Evolutionary conservation across 2,888 invertebrate genomes (phyloP).

Genomic region (Lasioglossum marginatum): DNA sequence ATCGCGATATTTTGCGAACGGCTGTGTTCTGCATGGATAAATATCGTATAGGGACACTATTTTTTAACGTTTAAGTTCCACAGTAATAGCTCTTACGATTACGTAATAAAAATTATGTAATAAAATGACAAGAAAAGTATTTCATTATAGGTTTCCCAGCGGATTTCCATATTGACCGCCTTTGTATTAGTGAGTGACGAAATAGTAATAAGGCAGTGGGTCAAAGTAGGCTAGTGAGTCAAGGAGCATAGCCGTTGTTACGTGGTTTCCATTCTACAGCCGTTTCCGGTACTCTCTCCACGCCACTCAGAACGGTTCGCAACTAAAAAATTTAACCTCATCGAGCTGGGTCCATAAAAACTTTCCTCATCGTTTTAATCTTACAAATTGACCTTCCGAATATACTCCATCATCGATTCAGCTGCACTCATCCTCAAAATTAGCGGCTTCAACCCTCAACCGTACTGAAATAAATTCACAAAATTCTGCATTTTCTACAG

Average conservation of each 20-base stretch:
- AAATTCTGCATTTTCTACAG: background rate
- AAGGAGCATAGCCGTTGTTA: slow-evolving; percentile 6
- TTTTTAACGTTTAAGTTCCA: background rate
- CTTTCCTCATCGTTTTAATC: background rate
- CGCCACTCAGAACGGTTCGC: background rate
- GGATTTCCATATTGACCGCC: background rate
- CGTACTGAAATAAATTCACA: background rate
- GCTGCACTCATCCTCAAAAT: background rate
- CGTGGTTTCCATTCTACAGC: background rate
- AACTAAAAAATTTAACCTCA: slow-evolving; percentile 3
- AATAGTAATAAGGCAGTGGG: slow-evolving; percentile 6
- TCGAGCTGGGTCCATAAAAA: background rate
- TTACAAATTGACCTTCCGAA: background rate
- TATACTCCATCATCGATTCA: background rate
- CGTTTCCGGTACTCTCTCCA: background rate
- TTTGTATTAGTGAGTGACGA: background rate
- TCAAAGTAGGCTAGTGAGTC: slow-evolving; percentile 11
- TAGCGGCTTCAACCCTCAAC: background rate
- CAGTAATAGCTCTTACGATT: background rate
- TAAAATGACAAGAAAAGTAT: background rate
- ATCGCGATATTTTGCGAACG: no score
- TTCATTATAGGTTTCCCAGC: background rate
- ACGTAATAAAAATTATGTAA: no score
- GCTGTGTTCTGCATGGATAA: no score
- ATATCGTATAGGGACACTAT: no score